A percentile compares a stretch with the other conserved stretches of the same genome.
phyloP scores from a whole-genome alignment of 2,888 invertebrate genomes.

The Sarcophaga rosellei region DNA sequence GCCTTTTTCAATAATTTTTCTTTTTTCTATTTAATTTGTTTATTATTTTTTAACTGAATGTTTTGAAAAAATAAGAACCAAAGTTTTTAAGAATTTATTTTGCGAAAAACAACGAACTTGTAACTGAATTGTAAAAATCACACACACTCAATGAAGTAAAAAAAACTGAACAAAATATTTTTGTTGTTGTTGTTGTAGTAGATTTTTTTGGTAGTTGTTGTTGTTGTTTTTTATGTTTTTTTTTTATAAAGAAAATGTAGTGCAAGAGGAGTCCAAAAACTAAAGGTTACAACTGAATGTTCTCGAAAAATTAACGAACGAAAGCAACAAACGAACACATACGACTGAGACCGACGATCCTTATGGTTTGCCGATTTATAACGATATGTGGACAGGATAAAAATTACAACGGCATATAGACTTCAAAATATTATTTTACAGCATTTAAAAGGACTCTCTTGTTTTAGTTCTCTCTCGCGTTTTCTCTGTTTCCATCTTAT shows the following conservation, averaged over 20 bases:
- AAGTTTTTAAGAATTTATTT: constrained; percentile 69
- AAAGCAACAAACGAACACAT: constrained; percentile 81
- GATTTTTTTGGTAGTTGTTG: neutral
- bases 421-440: constrained; percentile 45
- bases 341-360: constrained; percentile 76
- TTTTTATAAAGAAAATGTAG: constrained; percentile 68
- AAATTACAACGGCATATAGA: constrained; percentile 53
- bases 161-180: constrained; percentile 32
- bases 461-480: neutral
- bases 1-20: neutral
- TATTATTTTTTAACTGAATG: constrained; percentile 4
- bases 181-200: neutral
- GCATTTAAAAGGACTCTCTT: neutral
- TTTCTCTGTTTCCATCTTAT: neutral
- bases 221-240: constrained; percentile 20
- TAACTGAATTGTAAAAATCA: constrained; percentile 77
- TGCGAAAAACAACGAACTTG: constrained; percentile 72
- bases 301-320: constrained; percentile 80
- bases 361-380: constrained; percentile 72
- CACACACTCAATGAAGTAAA: constrained; percentile 44
- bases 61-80: constrained; percentile 32
- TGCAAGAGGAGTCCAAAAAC: constrained; percentile 79
- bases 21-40: constrained; percentile 16
- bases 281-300: constrained; percentile 79
- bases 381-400: constrained; percentile 66